Percentiles rank a stretch among this genome's conserved stretches.
phyloP scores from a whole-genome alignment of 2,113 vertebrate genomes.

The Cyprinodon variegatus region DNA sequence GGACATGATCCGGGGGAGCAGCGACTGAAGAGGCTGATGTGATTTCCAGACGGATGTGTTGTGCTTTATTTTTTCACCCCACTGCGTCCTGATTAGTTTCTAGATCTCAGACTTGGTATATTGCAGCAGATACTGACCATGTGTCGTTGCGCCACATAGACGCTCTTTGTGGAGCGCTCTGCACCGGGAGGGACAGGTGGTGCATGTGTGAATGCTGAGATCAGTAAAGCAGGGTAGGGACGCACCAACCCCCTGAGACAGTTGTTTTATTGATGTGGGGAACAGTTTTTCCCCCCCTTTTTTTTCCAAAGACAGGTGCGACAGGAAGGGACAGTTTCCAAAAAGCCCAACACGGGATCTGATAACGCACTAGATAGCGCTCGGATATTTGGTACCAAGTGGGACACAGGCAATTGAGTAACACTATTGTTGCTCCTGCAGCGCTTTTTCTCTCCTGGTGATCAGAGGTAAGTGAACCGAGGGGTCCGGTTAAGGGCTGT shows the following conservation, averaged over 20 bases:
- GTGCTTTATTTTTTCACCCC: not conserved
- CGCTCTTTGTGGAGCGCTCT: conserved; percentile 75
- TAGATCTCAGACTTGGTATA: conserved; percentile 59
- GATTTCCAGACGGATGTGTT: conserved; percentile 28
- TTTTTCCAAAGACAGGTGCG: conserved; percentile 82
- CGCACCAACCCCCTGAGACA: conserved; percentile 71
- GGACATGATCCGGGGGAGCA: conserved; percentile 57
- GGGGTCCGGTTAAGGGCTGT: conserved; percentile 46
- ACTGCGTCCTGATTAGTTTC: conserved; percentile 53
- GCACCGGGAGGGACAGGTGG: conserved; percentile 81
- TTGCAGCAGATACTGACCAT: conserved; percentile 70
- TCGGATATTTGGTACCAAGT: conserved; percentile 64
- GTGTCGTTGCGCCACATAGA: conserved; percentile 78
- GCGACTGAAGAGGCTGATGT: conserved; percentile 60
- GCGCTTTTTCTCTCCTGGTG: conserved; percentile 41
- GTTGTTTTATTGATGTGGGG: conserved; percentile 82
- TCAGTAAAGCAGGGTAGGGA: conserved; percentile 38
- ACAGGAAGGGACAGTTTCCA: conserved; percentile 76
- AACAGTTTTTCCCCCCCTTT: not conserved
- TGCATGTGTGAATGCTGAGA: conserved; percentile 42
- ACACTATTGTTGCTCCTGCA: conserved; percentile 15
- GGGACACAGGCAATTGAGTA: conserved; percentile 37
- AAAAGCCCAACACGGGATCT: conserved; percentile 56
- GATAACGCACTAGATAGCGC: conserved; percentile 39
- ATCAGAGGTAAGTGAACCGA: conserved; percentile 71